These are phyloP conservation scores for Lepus europaeus DNA, from an alignment of 2,113 vertebrate species.

Conservation along the genomic window DNA sequence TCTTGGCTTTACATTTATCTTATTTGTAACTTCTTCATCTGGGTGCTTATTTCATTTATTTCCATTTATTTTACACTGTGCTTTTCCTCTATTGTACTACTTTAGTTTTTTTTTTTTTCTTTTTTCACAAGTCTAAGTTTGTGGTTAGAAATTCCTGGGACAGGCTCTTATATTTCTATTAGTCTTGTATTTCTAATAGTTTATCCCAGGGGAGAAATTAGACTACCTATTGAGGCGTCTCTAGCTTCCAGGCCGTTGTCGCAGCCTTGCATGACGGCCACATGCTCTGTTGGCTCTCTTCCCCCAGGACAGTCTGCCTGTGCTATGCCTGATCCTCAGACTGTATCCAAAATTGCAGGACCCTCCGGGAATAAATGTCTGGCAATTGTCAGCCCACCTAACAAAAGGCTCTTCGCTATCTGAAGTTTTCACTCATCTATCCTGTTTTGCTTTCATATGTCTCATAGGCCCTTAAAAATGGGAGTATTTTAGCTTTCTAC, in stretches of 20 bases:
- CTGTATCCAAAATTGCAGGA: not conserved
- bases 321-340: not conserved
- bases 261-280: fast-evolving
- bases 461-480: constrained; percentile 32
- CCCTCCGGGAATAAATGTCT: not conserved
- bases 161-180: not conserved
- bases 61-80: not conserved
- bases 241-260: not conserved
- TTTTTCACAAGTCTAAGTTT: not conserved
- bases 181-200: not conserved
- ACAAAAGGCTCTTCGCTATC: not conserved
- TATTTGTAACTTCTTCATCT: not conserved
- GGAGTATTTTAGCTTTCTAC: not conserved
- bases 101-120: not conserved
- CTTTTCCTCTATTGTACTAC: not conserved
- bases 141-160: not conserved
- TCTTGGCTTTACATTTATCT: not conserved
- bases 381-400: not conserved
- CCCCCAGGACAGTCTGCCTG: not conserved
- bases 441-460: not conserved
- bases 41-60: not conserved
- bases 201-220: not conserved
- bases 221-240: not conserved
- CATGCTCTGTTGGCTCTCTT: not conserved
- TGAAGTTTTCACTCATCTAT: not conserved